These are phyloP conservation scores for Percina caprodes DNA, from an alignment of 2,113 vertebrate species.

Conservation along the genomic window DNA sequence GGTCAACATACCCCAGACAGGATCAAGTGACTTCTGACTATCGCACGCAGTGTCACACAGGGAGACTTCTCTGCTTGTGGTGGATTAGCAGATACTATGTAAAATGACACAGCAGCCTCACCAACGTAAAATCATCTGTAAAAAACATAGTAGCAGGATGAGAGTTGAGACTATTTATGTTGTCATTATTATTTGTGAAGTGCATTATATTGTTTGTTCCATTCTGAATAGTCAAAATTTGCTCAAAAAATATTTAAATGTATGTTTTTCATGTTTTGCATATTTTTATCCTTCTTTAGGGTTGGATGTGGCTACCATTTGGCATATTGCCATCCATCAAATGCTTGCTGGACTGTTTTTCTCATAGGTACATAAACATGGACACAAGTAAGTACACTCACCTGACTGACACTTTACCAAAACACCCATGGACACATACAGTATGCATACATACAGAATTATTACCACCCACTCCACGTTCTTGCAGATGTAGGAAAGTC, in stretches of 20 bases:
- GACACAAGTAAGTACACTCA: background rate
- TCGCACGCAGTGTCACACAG: constrained; percentile 16
- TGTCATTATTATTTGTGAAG: background rate
- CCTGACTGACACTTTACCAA: background rate
- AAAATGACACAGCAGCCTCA: constrained; percentile 9
- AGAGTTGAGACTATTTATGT: background rate
- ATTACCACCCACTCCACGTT: background rate
- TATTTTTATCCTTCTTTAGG: background rate
- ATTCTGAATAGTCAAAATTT: background rate
- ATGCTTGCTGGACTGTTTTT: background rate
- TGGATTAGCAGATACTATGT: background rate
- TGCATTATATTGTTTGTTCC: background rate
- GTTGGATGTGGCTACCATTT: background rate
- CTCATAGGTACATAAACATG: background rate
- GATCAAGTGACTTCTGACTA: constrained; percentile 74
- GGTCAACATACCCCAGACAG: constrained; percentile 78
- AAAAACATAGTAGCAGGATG: background rate
- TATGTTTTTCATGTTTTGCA: background rate
- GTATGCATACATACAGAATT: background rate
- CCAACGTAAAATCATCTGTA: background rate
- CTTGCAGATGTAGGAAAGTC: background rate
- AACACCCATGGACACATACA: background rate
- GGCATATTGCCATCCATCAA: background rate
- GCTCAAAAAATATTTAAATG: background rate
- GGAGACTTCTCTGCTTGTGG: constrained; percentile 8